Conservation (phyloP, 2,113 vertebrate species). For the Drymodes brunneopygia region DNA sequence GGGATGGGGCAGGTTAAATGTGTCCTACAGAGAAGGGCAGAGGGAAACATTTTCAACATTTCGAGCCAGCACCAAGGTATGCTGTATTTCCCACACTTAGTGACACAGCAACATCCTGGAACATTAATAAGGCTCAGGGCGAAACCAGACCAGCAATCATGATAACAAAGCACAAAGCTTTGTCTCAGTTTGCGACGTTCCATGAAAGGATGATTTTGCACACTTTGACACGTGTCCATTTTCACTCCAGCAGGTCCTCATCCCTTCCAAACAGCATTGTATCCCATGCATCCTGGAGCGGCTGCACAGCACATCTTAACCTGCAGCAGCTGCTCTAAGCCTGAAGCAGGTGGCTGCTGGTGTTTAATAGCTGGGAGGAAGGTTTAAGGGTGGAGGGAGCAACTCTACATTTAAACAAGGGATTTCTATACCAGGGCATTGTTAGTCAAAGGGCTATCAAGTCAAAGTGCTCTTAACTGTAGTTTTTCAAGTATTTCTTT, state of each 20-base stretch:
- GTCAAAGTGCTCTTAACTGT: conserved; percentile 18
- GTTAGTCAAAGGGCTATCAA: neutral
- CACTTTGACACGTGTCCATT: neutral
- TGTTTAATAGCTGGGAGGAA: neutral
- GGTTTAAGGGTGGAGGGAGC: neutral
- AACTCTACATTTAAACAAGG: neutral
- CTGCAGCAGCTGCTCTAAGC: neutral
- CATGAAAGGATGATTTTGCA: neutral
- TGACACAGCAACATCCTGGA: neutral
- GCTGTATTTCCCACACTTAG: neutral
- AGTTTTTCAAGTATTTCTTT: conserved; percentile 31
- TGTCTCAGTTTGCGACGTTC: neutral
- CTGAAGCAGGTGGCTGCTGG: neutral
- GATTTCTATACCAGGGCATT: neutral
- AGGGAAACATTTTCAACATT: neutral
- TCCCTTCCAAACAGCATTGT: rapidly evolving
- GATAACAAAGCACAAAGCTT: neutral
- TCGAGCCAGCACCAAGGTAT: neutral
- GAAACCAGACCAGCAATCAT: neutral
- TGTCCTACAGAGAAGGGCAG: neutral
- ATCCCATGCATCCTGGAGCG: rapidly evolving
- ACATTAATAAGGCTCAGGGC: neutral
- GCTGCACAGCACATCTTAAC: neutral
- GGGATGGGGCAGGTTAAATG: neutral
- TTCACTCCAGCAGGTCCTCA: neutral